These are phyloP conservation scores for Axea sp. DNA, from an alignment of 2,888 invertebrate species.

Conservation along the genomic window DNA sequence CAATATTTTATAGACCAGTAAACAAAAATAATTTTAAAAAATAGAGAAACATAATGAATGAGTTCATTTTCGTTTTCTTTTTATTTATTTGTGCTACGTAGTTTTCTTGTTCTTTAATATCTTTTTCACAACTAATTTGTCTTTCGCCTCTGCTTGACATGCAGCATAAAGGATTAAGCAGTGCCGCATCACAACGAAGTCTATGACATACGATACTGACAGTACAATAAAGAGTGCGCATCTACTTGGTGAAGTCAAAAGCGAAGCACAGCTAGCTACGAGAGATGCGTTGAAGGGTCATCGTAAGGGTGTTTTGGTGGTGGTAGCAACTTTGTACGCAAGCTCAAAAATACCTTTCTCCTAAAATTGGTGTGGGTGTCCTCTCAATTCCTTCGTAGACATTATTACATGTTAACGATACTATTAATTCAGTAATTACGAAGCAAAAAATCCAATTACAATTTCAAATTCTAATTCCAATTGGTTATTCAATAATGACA, in stretches of 20 bases:
- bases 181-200: slow-evolving; percentile 58
- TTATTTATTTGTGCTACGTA: no score
- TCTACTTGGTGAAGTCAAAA: slow-evolving; percentile 30
- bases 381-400: slow-evolving; percentile 38
- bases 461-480: slow-evolving; percentile 7
- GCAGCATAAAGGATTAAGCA: slow-evolving; percentile 78
- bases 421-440: neutral
- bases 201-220: slow-evolving; percentile 54
- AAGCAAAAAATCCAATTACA: neutral
- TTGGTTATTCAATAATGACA: slow-evolving; percentile 6
- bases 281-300: slow-evolving; percentile 26
- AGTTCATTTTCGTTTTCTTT: no score
- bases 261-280: slow-evolving; percentile 38
- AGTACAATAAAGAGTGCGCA: slow-evolving; percentile 58
- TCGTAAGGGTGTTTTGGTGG: slow-evolving; percentile 46
- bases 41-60: no score
- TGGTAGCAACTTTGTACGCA: slow-evolving; percentile 35
- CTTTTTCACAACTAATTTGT: slow-evolving; percentile 74
- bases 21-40: no score
- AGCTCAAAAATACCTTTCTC: slow-evolving; percentile 33
- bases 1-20: no score
- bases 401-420: slow-evolving; percentile 13
- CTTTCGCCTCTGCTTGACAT: slow-evolving; percentile 78
- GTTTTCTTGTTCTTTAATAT: no score
- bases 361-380: slow-evolving; percentile 40